phyloP scores from a whole-genome alignment of 2,888 invertebrate species.

The Hypomecis punctinalis region DNA sequence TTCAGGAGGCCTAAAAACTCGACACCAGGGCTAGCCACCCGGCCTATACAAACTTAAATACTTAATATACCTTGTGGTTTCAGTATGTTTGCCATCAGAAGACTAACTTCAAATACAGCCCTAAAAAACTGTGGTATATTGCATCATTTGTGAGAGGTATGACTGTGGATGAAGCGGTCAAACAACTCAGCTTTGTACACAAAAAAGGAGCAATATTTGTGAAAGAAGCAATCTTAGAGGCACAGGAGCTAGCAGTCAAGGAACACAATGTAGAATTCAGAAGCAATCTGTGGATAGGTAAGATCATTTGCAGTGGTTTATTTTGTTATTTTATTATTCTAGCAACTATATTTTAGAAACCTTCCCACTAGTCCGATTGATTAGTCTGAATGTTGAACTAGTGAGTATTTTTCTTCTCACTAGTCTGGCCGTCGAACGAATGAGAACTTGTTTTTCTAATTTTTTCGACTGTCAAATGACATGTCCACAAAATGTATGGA shows the following conservation, averaged over 20 bases:
- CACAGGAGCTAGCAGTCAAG: slow-evolving; percentile 93
- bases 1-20: too few relatives aligned
- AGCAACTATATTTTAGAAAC: too few relatives aligned
- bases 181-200: slow-evolving; percentile 93
- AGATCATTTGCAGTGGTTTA: slow-evolving; percentile 33
- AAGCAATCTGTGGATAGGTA: slow-evolving; percentile 98
- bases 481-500: too few relatives aligned
- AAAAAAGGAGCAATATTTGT: slow-evolving; percentile 91
- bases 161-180: slow-evolving; percentile 96
- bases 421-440: too few relatives aligned
- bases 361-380: too few relatives aligned
- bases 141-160: slow-evolving; percentile 95
- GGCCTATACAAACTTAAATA: too few relatives aligned
- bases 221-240: slow-evolving; percentile 93
- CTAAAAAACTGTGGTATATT: slow-evolving; percentile 97
- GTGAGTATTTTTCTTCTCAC: too few relatives aligned
- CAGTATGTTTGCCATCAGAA: slow-evolving; percentile 96
- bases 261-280: slow-evolving; percentile 97
- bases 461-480: too few relatives aligned
- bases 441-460: too few relatives aligned
- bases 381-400: too few relatives aligned
- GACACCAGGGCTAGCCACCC: too few relatives aligned
- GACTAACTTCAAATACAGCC: slow-evolving; percentile 94
- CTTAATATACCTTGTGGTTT: slow-evolving; percentile 55
- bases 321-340: too few relatives aligned